A percentile compares a stretch with the other conserved stretches of the same genome.
Conservation (phyloP, 1,140 invertebrate species). For the Lysiphlebus fabarum region DNA sequence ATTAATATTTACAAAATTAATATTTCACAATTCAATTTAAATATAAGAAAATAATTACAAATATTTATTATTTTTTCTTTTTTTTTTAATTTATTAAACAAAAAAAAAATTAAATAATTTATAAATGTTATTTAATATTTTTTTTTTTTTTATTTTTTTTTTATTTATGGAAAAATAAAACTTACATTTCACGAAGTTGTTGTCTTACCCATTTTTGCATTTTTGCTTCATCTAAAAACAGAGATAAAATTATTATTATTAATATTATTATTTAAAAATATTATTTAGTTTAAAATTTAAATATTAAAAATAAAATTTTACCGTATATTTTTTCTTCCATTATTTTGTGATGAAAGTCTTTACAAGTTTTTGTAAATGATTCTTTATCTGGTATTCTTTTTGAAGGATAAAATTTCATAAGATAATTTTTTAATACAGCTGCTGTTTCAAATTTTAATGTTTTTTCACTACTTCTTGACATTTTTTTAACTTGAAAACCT, state of each 20-base stretch:
- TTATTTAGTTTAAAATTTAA: conserved; percentile 7
- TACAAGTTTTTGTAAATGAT: conserved; percentile 38
- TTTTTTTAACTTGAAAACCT: conserved; percentile 30
- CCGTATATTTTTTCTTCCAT: conserved; percentile 36
- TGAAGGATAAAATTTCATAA: conserved; percentile 41
- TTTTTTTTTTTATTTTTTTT: no score
- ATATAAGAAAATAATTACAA: not conserved
- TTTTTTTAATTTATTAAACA: no score
- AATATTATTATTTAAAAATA: not conserved
- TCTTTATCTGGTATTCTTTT: conserved; percentile 37
- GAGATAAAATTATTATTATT: not conserved
- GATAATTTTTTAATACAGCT: conserved; percentile 37
- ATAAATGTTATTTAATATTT: no score
- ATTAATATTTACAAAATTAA: not conserved
- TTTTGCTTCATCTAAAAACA: not conserved
- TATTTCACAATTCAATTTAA: not conserved
- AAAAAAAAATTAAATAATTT: no score
- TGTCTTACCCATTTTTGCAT: conserved; percentile 1
- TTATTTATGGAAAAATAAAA: not conserved
- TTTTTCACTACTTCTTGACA: conserved; percentile 16
- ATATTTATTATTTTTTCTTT: no score
- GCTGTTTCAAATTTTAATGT: conserved; percentile 35
- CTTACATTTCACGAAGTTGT: not conserved
- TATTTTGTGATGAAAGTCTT: conserved; percentile 37
- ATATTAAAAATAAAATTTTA: conserved; percentile 25